phyloP scores from a whole-genome alignment of 1,140 invertebrate genomes.

The Drosophila leontia region DNA sequence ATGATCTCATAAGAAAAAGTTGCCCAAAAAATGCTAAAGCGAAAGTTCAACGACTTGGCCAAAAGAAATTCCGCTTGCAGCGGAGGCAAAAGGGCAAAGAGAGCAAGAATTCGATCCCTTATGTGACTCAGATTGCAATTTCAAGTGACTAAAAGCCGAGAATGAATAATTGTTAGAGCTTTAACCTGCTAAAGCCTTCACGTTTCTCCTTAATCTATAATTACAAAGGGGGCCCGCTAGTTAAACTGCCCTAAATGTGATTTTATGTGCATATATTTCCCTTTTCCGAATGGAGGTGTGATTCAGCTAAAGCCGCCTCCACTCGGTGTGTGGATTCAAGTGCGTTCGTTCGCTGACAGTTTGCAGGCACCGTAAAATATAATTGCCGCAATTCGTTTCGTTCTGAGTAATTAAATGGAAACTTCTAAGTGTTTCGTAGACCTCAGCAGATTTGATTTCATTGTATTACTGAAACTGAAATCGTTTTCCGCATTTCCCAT shows the following conservation, averaged over 20 bases:
- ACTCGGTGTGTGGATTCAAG: slow-evolving; percentile 11
- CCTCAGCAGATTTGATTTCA: slow-evolving; percentile 33
- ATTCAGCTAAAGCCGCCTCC: slow-evolving; percentile 10
- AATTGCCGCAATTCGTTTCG: slow-evolving; percentile 35
- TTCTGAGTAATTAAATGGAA: slow-evolving; percentile 46
- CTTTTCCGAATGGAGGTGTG: neutral
- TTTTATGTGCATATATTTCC: slow-evolving; percentile 13
- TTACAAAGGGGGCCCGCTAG: slow-evolving; percentile 10
- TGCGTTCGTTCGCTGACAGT: slow-evolving; percentile 23
- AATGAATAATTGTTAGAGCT: slow-evolving; percentile 7
- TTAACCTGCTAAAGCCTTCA: neutral
- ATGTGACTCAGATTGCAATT: slow-evolving; percentile 36
- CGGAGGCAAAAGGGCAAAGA: slow-evolving; percentile 38
- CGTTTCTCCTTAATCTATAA: neutral
- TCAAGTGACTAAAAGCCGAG: slow-evolving; percentile 5
- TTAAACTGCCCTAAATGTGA: slow-evolving; percentile 19
- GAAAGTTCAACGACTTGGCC: slow-evolving; percentile 70
- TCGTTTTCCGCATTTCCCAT: slow-evolving; percentile 24
- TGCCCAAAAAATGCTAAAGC: slow-evolving; percentile 42
- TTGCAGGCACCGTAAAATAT: slow-evolving; percentile 20
- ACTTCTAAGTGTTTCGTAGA: slow-evolving; percentile 24
- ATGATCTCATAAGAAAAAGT: slow-evolving; percentile 81
- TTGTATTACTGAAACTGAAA: slow-evolving; percentile 4
- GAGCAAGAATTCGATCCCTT: slow-evolving; percentile 44
- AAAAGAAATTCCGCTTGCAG: slow-evolving; percentile 29